Conservation (phyloP, 2,888 invertebrate genomes). For the Hydrotaea cyrtoneurina region DNA sequence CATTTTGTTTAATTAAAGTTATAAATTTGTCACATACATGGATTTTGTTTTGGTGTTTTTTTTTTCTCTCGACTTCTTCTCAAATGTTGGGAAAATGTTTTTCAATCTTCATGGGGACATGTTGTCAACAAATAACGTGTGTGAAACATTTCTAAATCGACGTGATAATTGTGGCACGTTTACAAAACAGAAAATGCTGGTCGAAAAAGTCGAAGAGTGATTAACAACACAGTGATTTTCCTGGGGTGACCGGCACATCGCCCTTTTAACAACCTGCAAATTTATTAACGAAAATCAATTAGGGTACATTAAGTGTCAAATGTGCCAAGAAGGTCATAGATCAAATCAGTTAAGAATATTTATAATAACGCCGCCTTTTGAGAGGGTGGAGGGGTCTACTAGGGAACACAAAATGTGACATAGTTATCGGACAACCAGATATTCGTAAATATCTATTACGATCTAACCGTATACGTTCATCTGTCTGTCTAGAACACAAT, state of each 20-base stretch:
- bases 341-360: no score
- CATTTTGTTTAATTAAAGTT: slow-evolving; percentile 42
- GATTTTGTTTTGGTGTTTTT: neutral
- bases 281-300: slow-evolving; percentile 11
- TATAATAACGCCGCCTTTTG: no score
- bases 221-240: neutral
- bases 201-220: neutral
- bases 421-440: no score
- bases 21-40: slow-evolving; percentile 19
- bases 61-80: neutral
- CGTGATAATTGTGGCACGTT: neutral
- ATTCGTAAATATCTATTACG: no score
- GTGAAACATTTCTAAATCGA: neutral
- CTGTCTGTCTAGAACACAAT: no score
- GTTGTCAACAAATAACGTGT: neutral
- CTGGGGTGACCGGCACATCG: neutral
- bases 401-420: no score
- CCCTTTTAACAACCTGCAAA: neutral
- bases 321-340: no score
- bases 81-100: neutral
- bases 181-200: slow-evolving; percentile 9
- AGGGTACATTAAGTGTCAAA: no score
- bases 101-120: slow-evolving; percentile 6
- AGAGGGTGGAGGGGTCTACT: no score
- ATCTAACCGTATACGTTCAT: no score